Percentiles rank a stretch among this genome's conserved stretches.
Evolutionary conservation across 2,113 vertebrate genomes (phyloP).

Genomic region (Oreotrochilus melanogaster): DNA sequence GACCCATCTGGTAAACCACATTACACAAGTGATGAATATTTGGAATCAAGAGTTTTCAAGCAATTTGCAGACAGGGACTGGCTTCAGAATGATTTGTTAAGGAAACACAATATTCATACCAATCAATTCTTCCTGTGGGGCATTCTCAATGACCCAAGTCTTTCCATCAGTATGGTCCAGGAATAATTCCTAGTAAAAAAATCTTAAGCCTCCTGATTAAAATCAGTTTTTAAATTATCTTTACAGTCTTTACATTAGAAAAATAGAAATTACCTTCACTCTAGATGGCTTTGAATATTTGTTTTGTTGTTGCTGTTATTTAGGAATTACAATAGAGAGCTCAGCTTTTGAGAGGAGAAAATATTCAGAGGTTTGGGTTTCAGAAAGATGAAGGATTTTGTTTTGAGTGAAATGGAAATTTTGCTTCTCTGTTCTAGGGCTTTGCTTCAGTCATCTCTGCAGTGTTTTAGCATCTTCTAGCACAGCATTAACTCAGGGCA

Average conservation of each 20-base stretch:
- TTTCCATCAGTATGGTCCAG: neutral
- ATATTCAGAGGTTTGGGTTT: neutral
- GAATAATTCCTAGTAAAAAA: neutral
- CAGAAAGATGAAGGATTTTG: constrained; percentile 4
- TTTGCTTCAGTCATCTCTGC: neutral
- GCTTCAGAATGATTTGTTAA: neutral
- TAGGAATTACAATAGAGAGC: neutral
- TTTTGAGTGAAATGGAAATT: constrained; percentile 21
- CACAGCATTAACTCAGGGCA: neutral
- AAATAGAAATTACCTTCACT: neutral
- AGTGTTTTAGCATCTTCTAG: neutral
- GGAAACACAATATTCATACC: neutral
- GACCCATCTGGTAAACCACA: neutral
- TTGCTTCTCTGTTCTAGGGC: neutral
- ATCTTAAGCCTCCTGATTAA: neutral
- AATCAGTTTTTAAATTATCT: neutral
- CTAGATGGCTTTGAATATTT: neutral
- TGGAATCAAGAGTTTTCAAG: neutral
- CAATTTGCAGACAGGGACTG: neutral
- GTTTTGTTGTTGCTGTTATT: neutral
- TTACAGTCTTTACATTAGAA: neutral
- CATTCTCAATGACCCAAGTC: neutral
- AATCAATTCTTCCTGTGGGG: neutral
- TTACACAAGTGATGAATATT: neutral
- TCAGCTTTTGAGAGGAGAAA: constrained; percentile 22